Conservation (phyloP, 2,113 vertebrate species). For the Myrmecobius fasciatus region DNA sequence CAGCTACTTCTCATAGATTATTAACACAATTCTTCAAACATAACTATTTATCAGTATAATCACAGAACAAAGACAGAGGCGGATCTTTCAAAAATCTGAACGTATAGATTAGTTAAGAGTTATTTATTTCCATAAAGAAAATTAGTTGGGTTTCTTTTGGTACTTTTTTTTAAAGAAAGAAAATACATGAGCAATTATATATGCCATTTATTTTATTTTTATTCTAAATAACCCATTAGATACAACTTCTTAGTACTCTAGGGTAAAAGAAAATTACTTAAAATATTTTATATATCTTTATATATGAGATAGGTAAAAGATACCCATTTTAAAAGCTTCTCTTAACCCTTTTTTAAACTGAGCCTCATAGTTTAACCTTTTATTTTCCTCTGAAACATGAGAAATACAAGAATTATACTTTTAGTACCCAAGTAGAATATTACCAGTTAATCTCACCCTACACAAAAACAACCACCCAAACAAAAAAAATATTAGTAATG, state of each 20-base stretch:
- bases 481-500: background rate
- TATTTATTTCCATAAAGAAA: background rate
- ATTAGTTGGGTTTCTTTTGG: background rate
- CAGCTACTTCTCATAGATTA: slow-evolving; percentile 1
- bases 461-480: background rate
- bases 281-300: slow-evolving; percentile 37
- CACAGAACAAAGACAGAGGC: background rate
- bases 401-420: slow-evolving; percentile 47
- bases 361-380: slow-evolving; percentile 31
- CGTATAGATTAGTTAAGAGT: background rate
- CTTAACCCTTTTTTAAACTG: slow-evolving; percentile 45
- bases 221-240: slow-evolving; percentile 19
- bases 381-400: slow-evolving; percentile 62
- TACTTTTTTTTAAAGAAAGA: background rate
- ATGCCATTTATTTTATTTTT: slow-evolving; percentile 18
- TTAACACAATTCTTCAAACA: slow-evolving; percentile 26
- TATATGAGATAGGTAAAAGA: slow-evolving; percentile 52
- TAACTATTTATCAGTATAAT: background rate
- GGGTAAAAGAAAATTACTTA: background rate
- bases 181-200: background rate
- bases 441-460: slow-evolving; percentile 17
- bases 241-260: slow-evolving; percentile 22
- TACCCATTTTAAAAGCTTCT: slow-evolving; percentile 8
- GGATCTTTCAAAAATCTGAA: slow-evolving; percentile 4
- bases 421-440: slow-evolving; percentile 16